Percentiles rank a stretch among this genome's conserved stretches.
Evolutionary conservation across 1,140 invertebrate species (phyloP).

Genomic region (Brachionus koreanus): DNA sequence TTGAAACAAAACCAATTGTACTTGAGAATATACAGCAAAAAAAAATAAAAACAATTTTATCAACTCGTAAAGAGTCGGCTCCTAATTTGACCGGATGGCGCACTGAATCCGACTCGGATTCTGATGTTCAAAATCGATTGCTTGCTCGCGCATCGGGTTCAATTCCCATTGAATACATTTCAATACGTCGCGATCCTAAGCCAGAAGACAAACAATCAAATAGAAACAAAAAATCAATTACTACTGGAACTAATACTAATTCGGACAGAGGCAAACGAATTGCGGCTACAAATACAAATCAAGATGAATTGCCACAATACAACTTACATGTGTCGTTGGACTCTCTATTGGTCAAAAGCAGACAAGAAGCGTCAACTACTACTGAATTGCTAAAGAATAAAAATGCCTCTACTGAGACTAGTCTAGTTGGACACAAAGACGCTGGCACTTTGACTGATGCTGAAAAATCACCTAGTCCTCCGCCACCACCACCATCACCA

Average conservation of each 20-base stretch:
- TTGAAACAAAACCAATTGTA: neutral
- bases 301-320: slow-evolving; percentile 41
- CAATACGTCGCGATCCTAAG: slow-evolving; percentile 31
- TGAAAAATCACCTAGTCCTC: neutral
- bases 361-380: slow-evolving; percentile 1
- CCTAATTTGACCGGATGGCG: slow-evolving; percentile 23
- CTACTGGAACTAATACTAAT: slow-evolving; percentile 30
- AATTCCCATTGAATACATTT: slow-evolving; percentile 40
- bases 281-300: slow-evolving; percentile 30
- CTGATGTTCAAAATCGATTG: neutral
- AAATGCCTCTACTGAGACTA: neutral
- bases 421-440: neutral
- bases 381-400: slow-evolving; percentile 21
- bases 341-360: neutral
- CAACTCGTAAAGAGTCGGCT: slow-evolving; percentile 28
- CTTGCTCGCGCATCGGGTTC: slow-evolving; percentile 24
- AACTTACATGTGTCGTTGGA: slow-evolving; percentile 38
- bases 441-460: slow-evolving; percentile 11
- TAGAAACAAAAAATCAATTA: slow-evolving; percentile 37
- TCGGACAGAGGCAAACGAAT: slow-evolving; percentile 25
- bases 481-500: neutral
- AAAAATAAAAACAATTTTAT: slow-evolving; percentile 35
- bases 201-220: neutral
- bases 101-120: slow-evolving; percentile 23
- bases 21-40: neutral